Evolutionary conservation across 2,113 vertebrate genomes (phyloP).

Genomic region (Mellivora capensis): DNA sequence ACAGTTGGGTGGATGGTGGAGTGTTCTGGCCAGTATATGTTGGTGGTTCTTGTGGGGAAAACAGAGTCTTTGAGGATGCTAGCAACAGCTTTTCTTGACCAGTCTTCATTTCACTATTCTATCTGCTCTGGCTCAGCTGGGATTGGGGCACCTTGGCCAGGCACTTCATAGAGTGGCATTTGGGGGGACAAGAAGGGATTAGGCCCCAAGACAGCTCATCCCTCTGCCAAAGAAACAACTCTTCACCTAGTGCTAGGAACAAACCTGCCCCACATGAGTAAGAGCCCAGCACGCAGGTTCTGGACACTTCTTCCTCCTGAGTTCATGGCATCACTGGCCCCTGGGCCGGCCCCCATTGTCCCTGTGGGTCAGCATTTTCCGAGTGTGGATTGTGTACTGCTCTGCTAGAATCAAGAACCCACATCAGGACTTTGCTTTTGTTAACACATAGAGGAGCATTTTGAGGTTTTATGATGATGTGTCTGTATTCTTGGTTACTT

Average conservation of each 20-base stretch:
- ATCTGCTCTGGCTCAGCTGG: not conserved
- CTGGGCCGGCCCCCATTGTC: not conserved
- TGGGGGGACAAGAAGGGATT: not conserved
- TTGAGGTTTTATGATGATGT: not conserved
- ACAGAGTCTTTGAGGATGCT: not conserved
- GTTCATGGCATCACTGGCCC: not conserved
- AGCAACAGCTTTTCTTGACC: not conserved
- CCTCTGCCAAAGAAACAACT: not conserved
- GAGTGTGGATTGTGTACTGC: not conserved
- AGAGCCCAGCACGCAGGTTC: not conserved
- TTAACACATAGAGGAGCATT: not conserved
- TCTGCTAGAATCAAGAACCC: not conserved
- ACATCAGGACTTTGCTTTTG: not conserved
- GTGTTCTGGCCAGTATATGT: not conserved
- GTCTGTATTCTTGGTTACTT: not conserved
- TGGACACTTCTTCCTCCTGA: not conserved
- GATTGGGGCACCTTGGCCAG: not conserved
- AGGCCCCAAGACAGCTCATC: not conserved
- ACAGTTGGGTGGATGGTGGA: not conserved
- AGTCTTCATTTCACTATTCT: not conserved
- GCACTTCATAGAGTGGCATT: not conserved
- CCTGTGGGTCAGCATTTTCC: not conserved
- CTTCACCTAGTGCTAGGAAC: not conserved
- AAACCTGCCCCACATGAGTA: not conserved
- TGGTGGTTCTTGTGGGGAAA: not conserved